Conservation (phyloP, 2,113 vertebrate genomes). For the Cisticola juncidis region DNA sequence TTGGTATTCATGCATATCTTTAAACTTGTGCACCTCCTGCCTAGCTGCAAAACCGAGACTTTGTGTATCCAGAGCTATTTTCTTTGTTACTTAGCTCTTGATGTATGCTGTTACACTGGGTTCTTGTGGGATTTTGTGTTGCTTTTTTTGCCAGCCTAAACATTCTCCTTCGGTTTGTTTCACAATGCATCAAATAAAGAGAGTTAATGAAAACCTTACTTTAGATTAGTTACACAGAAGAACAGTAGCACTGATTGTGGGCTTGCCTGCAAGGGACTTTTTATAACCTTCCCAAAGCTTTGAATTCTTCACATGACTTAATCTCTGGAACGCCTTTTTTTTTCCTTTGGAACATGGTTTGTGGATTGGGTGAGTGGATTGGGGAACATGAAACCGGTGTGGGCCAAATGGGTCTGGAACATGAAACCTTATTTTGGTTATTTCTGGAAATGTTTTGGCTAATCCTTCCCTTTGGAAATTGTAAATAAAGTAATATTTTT, state of each 20-base stretch:
- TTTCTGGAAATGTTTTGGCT: neutral
- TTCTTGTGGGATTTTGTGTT: neutral
- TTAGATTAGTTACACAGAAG: conserved; percentile 22
- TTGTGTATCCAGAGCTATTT: neutral
- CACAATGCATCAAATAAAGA: conserved; percentile 19
- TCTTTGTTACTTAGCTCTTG: neutral
- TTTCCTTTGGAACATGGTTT: neutral
- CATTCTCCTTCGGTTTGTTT: neutral
- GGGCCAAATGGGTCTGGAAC: neutral
- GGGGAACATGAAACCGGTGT: neutral
- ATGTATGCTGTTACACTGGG: neutral
- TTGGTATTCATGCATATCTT: neutral
- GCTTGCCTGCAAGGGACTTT: neutral
- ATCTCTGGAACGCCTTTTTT: neutral
- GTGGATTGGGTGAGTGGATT: neutral
- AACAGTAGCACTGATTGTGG: neutral
- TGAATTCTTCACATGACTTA: neutral
- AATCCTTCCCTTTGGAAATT: neutral
- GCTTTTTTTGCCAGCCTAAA: neutral
- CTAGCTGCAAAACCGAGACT: neutral
- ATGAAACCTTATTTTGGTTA: neutral
- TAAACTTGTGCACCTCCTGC: neutral
- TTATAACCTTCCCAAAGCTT: neutral
- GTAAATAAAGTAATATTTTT: neutral
- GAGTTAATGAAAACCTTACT: conserved; percentile 36